These are phyloP conservation scores for Himalopsyche japonica DNA, from an alignment of 2,888 invertebrate genomes.

Conservation along the genomic window DNA sequence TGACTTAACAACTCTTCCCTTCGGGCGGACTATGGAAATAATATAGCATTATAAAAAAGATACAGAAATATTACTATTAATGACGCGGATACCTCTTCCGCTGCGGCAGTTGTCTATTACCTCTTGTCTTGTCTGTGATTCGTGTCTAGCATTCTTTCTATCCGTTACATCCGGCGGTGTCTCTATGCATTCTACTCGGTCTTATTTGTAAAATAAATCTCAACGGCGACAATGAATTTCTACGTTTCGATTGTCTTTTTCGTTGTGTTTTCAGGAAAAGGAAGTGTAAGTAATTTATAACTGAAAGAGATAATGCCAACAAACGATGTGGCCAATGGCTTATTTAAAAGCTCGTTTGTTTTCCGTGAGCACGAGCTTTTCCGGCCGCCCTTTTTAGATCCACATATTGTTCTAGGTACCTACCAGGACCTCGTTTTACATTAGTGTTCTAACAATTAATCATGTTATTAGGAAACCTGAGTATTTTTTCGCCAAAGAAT, in stretches of 20 bases:
- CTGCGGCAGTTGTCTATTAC: background rate
- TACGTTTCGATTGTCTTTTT: background rate
- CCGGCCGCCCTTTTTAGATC: background rate
- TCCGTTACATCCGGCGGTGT: conserved; percentile 33
- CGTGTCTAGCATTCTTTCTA: conserved; percentile 29
- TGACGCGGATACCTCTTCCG: background rate
- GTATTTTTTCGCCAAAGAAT: too few species aligned
- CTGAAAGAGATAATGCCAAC: background rate
- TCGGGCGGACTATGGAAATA: background rate
- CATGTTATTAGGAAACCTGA: too few species aligned
- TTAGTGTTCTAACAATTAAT: too few species aligned
- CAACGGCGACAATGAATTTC: background rate
- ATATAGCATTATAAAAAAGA: background rate
- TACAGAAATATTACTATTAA: background rate
- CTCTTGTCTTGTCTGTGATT: conserved; percentile 1
- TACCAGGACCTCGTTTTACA: too few species aligned
- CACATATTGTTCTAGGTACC: too few species aligned
- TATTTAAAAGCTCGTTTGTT: background rate
- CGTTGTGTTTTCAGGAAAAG: background rate
- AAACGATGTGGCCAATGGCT: background rate
- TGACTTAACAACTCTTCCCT: background rate
- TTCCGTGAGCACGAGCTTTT: background rate
- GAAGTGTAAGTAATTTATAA: background rate
- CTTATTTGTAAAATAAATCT: background rate
- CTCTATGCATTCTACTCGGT: background rate